Percentiles rank a stretch among this genome's conserved stretches.
Conservation (phyloP, 2,888 invertebrate species). For the Encarsia formosa region DNA sequence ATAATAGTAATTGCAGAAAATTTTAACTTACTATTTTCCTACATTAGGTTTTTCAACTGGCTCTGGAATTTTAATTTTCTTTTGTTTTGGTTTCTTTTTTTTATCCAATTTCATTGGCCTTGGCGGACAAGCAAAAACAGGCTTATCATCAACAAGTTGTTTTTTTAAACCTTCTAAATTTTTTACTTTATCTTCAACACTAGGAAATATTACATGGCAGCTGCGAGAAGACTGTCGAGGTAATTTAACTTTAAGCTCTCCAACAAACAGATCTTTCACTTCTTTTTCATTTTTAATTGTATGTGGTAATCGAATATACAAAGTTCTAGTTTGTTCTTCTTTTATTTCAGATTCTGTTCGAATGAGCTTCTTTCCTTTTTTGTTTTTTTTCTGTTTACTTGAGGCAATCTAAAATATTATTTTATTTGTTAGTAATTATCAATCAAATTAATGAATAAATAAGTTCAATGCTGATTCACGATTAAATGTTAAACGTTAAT, state of each 20-base stretch:
- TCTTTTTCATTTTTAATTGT: conserved; percentile 35
- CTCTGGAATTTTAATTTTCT: conserved; percentile 34
- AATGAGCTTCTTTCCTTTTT: neutral
- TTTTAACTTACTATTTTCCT: conserved; percentile 35
- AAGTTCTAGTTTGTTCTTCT: conserved; percentile 31
- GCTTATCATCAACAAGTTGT: conserved; percentile 33
- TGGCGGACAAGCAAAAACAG: conserved; percentile 29
- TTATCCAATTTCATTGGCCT: conserved; percentile 13
- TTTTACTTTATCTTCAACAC: conserved; percentile 34
- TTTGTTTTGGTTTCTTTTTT: conserved; percentile 19
- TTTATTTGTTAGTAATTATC: neutral
- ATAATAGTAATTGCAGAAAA: neutral
- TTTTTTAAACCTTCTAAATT: conserved; percentile 33
- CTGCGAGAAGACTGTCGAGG: conserved; percentile 37
- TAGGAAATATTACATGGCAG: conserved; percentile 39
- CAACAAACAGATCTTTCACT: conserved; percentile 36
- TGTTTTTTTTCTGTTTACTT: conserved; percentile 13
- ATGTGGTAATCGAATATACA: conserved; percentile 40
- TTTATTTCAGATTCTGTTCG: conserved; percentile 23
- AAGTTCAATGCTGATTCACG: too few relatives aligned
- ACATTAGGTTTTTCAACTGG: conserved; percentile 27
- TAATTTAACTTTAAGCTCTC: conserved; percentile 36
- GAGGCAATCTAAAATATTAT: neutral
- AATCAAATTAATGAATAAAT: neutral
- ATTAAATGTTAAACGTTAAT: too few relatives aligned